phyloP scores from a whole-genome alignment of 2,797 vertebrate species.

The Oceanodroma leucorhoa region DNA sequence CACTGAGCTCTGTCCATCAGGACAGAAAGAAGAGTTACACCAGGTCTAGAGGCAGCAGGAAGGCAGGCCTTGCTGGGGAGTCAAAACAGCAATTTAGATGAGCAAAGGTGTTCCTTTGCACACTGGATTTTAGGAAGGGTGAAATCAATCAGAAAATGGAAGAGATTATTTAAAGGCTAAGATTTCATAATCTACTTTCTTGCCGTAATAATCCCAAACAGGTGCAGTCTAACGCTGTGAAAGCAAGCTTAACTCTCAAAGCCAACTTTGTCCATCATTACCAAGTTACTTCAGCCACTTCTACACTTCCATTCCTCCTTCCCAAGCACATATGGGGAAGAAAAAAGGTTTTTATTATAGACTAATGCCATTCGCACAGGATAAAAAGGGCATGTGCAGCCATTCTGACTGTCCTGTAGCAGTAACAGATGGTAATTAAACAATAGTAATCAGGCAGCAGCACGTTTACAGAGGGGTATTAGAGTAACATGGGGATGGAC shows the following conservation, averaged over 20 bases:
- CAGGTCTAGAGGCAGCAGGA: not conserved
- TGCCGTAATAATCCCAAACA: not conserved
- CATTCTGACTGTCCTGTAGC: not conserved
- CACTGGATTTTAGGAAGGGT: not conserved
- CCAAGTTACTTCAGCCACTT: not conserved
- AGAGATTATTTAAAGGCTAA: not conserved
- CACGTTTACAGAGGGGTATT: not conserved
- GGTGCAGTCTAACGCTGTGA: not conserved
- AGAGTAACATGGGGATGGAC: not conserved
- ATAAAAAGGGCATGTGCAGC: not conserved
- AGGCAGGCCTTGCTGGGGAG: not conserved
- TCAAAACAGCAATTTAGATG: not conserved
- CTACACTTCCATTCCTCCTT: not conserved
- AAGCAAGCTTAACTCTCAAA: not conserved
- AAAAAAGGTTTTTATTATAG: not conserved
- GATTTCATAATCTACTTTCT: not conserved
- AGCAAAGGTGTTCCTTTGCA: not conserved
- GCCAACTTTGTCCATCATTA: not conserved
- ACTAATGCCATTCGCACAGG: not conserved
- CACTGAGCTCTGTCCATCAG: not conserved
- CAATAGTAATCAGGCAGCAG: not conserved
- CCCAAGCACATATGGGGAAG: not conserved
- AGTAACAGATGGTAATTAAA: not conserved
- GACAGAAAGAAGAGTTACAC: not conserved
- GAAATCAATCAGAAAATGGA: not conserved